Percentiles rank a stretch among this genome's conserved stretches.
Evolutionary conservation across 2,113 vertebrate genomes (phyloP).

Genomic region (Otolemur garnettii): DNA sequence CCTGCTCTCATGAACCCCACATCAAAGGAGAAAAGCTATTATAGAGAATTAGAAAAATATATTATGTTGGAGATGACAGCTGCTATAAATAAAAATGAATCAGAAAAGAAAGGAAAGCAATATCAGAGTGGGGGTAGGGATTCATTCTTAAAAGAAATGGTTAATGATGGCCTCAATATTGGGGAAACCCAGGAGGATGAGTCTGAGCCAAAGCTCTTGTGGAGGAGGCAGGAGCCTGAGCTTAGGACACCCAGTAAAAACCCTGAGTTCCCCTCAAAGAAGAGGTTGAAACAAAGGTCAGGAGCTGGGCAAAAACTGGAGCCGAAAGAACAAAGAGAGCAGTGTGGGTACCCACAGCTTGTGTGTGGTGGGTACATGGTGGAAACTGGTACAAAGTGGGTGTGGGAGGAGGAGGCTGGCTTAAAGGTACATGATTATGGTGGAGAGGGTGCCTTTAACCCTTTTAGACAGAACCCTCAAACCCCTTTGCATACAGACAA

Average conservation of each 20-base stretch:
- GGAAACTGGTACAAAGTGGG: not conserved
- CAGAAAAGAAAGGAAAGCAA: not conserved
- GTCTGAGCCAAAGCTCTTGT: slow-evolving; percentile 51
- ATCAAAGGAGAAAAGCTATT: slow-evolving; percentile 33
- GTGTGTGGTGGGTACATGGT: not conserved
- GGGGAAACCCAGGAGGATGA: not conserved
- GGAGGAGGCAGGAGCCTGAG: not conserved
- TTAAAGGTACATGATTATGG: not conserved
- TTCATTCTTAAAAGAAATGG: slow-evolving; percentile 33
- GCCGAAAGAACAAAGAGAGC: slow-evolving; percentile 48
- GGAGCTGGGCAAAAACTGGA: not conserved
- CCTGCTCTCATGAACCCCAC: not conserved
- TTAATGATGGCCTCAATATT: slow-evolving; percentile 11
- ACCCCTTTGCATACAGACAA: not conserved
- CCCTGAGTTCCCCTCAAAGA: not conserved
- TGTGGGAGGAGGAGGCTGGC: not conserved
- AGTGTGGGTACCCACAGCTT: slow-evolving; percentile 17
- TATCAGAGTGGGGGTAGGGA: not conserved
- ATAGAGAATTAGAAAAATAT: not conserved
- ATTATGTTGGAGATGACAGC: not conserved
- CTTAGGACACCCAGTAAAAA: slow-evolving; percentile 11
- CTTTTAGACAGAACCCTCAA: not conserved
- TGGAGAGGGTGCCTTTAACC: not conserved
- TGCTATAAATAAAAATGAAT: slow-evolving; percentile 17
- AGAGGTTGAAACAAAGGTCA: slow-evolving; percentile 42